Evolutionary conservation across 1,140 invertebrate genomes (phyloP), one percentile per base, ranked within the genome.

Genomic region (Dysdera silvatica): DNA sequence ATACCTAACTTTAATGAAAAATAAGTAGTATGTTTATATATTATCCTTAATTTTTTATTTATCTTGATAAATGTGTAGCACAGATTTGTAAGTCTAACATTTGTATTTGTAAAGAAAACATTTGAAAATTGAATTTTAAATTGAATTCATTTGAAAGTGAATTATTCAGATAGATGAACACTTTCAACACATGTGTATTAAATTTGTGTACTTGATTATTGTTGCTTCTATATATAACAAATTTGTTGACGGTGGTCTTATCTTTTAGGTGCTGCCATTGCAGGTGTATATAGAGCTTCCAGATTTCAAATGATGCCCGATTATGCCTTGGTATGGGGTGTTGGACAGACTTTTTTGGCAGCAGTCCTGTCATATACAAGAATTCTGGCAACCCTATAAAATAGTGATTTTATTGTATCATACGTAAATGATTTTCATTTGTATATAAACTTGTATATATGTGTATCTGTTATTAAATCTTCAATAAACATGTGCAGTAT

Each of bases 311-410:
- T 96, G 91, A 83, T 85, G 58, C 87, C 89, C 23, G 82, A 92
- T 52, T 91, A 95, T 79, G 91, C 91, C 31, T 82, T 94, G 71
- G 81, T 95, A 53, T 96, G 91, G 89, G 93, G 93, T 51, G 84
- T 92, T 40, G 91, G 91, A 63, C 92, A 95, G 76, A 95, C 92
- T n/a, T 79, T 91, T 51, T 74, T 91, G 35, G 86, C 88, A 32
- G 86, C 87, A 57, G 86, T 89, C 68, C 84, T 95, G 65, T 91
- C 91, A 29, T 95, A 93, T 71, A 92, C 91, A 53, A 83, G 92
- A 73, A 92, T 96, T 67, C 79, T 95, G 71, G 91, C 92, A 53
- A 95, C 91, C 41, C 81, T 96, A 71, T 93, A 85, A 85, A 67
- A 23, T 5, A 16, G 20, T 31, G 12, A 37, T 20, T 35, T 20